These are phyloP conservation scores for Dendronephthya gigantea DNA, from an alignment of 64 coral and sea anemone genomes.

Conservation along the genomic window DNA sequence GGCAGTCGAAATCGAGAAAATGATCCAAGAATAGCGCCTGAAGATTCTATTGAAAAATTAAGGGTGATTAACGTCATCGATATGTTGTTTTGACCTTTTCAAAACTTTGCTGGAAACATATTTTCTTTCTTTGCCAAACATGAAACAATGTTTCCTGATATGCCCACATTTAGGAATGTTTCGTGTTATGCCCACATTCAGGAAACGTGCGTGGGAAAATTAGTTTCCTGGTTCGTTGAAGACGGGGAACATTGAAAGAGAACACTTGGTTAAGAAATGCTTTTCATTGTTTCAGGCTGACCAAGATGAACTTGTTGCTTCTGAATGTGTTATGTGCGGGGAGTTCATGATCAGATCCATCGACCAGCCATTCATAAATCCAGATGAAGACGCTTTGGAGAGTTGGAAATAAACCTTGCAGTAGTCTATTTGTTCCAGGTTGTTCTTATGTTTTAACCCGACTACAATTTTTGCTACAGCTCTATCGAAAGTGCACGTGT, in stretches of 20 bases:
- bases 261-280: not conserved
- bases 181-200: too few relatives aligned
- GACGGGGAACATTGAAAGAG: not conserved
- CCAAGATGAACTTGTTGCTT: constrained; percentile 75
- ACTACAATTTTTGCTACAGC: too few relatives aligned
- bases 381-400: constrained; percentile 63
- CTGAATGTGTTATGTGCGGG: constrained; percentile 78
- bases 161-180: too few relatives aligned
- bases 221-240: too few relatives aligned
- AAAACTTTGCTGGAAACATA: too few relatives aligned
- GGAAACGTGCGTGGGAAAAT: too few relatives aligned
- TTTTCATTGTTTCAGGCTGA: constrained; percentile 41
- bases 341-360: constrained; percentile 91
- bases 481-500: too few relatives aligned
- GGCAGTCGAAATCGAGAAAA: not conserved
- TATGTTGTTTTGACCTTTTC: too few relatives aligned
- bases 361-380: constrained; percentile 77
- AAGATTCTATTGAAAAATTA: not conserved
- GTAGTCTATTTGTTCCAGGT: not conserved
- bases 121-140: too few relatives aligned
- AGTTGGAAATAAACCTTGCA: constrained; percentile 49
- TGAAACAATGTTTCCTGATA: too few relatives aligned
- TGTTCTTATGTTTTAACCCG: not conserved
- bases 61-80: not conserved
- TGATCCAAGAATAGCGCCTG: not conserved